phyloP scores from a whole-genome alignment of 2,113 vertebrate species.

The Phycodurus eques region DNA sequence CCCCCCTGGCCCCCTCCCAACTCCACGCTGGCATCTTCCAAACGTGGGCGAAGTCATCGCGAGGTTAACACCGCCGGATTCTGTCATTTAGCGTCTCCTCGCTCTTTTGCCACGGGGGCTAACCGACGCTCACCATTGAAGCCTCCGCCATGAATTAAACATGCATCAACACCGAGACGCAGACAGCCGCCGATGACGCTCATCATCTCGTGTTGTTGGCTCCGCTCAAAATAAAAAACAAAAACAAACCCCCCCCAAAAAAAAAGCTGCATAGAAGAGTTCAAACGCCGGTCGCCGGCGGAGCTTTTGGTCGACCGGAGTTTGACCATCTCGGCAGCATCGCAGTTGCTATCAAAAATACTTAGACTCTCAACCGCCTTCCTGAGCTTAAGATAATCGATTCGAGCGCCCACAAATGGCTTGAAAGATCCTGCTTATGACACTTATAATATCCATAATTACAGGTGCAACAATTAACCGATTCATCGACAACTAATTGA shows the following conservation, averaged over 20 bases:
- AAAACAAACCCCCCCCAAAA: background rate
- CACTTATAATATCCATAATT: too few relatives aligned
- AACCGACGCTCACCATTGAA: conserved; percentile 38
- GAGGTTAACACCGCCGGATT: conserved; percentile 29
- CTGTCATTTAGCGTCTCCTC: conserved; percentile 34
- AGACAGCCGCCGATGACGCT: conserved; percentile 13
- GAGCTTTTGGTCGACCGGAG: background rate
- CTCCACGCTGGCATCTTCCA: background rate
- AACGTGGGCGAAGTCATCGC: conserved; percentile 1
- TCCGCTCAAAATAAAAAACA: conserved; percentile 9
- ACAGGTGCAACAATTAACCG: too few relatives aligned
- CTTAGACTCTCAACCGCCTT: background rate
- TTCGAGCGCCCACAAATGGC: too few relatives aligned
- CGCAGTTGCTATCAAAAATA: background rate
- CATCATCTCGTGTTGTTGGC: conserved; percentile 12
- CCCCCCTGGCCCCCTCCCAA: background rate
- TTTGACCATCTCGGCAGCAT: background rate
- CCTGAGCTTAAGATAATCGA: background rate
- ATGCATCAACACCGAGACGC: conserved; percentile 47
- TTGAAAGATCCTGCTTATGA: too few relatives aligned
- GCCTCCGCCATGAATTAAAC: conserved; percentile 64
- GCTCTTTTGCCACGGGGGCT: conserved; percentile 39
- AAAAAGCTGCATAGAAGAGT: background rate
- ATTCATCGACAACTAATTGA: too few relatives aligned
- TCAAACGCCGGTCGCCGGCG: background rate